phyloP scores from a whole-genome alignment of 2,797 vertebrate species.

The Hippoglossus hippoglossus region DNA sequence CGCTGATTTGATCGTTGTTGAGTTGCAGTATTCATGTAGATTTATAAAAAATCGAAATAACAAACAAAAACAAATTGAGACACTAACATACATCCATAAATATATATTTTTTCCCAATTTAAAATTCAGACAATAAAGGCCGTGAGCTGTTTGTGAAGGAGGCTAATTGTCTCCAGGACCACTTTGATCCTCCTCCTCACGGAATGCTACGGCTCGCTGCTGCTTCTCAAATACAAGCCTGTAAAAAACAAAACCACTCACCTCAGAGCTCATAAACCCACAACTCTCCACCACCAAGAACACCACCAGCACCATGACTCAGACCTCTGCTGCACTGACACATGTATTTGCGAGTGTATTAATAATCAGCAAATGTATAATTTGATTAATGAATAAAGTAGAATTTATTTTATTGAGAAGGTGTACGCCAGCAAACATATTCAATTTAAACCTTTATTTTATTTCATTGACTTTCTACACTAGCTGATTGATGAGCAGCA shows the following conservation, averaged over 20 bases:
- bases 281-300: background rate
- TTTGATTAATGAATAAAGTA: too few species aligned
- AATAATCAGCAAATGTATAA: too few species aligned
- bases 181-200: constrained; percentile 72
- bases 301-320: constrained; percentile 22
- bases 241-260: constrained; percentile 46
- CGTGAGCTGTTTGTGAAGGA: constrained; percentile 37
- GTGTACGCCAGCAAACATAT: too few species aligned
- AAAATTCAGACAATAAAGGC: background rate
- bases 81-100: too few species aligned
- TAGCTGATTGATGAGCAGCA: too few species aligned
- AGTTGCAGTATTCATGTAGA: too few species aligned
- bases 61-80: background rate
- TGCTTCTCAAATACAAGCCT: constrained; percentile 59
- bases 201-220: constrained; percentile 56
- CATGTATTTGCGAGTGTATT: too few species aligned
- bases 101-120: background rate
- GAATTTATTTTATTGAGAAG: too few species aligned
- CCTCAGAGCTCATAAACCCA: constrained; percentile 59
- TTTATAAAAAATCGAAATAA: too few species aligned
- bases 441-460: too few species aligned
- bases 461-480: too few species aligned
- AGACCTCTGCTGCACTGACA: background rate
- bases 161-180: constrained; percentile 38
- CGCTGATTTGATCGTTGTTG: background rate